phyloP scores from a whole-genome alignment of 2,888 invertebrate genomes.

The Sepioteuthis lessoniana region DNA sequence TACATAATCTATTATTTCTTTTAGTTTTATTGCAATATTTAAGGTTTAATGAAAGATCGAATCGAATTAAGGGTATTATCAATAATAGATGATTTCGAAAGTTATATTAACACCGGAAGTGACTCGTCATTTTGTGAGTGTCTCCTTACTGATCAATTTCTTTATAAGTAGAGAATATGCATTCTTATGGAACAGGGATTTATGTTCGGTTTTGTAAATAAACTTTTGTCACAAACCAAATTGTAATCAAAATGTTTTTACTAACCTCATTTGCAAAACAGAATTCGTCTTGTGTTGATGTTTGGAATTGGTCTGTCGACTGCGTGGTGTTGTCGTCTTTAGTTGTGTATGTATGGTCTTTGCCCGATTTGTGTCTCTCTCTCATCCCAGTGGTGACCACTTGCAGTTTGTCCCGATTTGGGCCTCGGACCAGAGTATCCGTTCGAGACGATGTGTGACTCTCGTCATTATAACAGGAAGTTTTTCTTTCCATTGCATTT shows the following conservation, averaged over 20 bases:
- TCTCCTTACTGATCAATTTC: no score
- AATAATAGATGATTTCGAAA: no score
- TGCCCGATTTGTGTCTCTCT: not conserved
- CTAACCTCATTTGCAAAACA: not conserved
- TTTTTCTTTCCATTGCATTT: not conserved
- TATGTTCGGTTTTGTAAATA: no score
- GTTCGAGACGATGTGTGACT: not conserved
- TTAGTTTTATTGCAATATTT: no score
- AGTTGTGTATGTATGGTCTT: not conserved
- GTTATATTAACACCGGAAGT: no score
- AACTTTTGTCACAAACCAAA: no score
- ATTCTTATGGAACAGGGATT: no score
- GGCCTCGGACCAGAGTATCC: not conserved
- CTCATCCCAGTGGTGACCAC: not conserved
- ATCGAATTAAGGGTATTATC: no score
- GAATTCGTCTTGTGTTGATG: not conserved
- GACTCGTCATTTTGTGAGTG: no score
- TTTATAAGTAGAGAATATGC: no score
- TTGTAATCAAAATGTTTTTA: not conserved
- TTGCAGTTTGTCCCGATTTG: not conserved
- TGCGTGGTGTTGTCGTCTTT: not conserved
- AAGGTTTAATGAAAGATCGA: no score
- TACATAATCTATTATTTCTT: no score
- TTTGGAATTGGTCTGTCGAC: not conserved
- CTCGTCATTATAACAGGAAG: not conserved